phyloP scores from a whole-genome alignment of 2,113 vertebrate species.

The Tachysurus vachellii region DNA sequence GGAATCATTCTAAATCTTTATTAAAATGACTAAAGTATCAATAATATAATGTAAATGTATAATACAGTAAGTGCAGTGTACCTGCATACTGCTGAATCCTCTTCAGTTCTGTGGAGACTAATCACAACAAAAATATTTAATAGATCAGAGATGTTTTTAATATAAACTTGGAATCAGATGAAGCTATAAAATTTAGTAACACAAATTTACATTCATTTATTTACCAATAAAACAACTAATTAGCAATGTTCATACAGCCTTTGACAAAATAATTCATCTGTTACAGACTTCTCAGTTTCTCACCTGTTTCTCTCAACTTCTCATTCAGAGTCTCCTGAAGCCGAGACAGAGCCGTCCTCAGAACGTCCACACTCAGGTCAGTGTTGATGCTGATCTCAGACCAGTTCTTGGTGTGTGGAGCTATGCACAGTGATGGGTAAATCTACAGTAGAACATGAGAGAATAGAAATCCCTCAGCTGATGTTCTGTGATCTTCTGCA shows the following conservation, averaged over 20 bases:
- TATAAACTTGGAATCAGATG: neutral
- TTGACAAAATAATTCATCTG: neutral
- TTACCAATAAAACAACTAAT: neutral
- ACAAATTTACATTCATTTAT: neutral
- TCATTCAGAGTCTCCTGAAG: too few species aligned
- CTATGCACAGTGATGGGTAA: conserved; percentile 12
- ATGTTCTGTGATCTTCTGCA: conserved; percentile 7
- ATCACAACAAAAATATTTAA: neutral
- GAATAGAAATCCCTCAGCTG: conserved; percentile 28
- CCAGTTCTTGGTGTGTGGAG: conserved; percentile 10
- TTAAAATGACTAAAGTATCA: too few species aligned
- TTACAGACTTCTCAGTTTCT: neutral
- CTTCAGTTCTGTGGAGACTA: neutral
- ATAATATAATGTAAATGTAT: too few species aligned
- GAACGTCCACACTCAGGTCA: too few species aligned
- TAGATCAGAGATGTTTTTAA: neutral
- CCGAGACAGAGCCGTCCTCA: too few species aligned
- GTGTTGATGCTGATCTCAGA: too few species aligned
- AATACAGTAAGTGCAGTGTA: neutral
- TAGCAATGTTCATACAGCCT: too few species aligned
- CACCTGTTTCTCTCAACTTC: too few species aligned
- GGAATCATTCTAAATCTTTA: too few species aligned
- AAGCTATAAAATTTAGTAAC: neutral
- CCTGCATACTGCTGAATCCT: neutral
- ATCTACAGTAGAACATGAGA: conserved; percentile 44